Evolutionary conservation across 2,888 invertebrate species (phyloP), one percentile per base, ranked within the genome.

Genomic region (Cremastinae sp.): DNA sequence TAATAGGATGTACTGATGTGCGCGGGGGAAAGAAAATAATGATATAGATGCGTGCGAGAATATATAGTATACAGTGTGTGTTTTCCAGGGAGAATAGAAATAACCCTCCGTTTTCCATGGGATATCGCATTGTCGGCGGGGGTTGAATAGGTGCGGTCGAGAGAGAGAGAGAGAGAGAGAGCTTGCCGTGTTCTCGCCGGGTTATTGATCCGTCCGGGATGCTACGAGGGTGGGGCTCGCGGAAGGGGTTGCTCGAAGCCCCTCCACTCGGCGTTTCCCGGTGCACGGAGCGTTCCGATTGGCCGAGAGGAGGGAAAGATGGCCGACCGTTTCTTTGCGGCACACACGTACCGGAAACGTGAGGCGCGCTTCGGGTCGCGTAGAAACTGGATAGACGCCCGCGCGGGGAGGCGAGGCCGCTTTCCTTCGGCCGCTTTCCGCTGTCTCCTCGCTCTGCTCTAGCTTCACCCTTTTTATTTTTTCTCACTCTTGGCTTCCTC

Each of bases 281-380:
- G 80, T 72, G 74, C 65, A 66, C 34, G 76, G 43, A 51, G 56
- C 49, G 45, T 64, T 78, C 54, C 41, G 51, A 89, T 89, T 89
- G 89, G 89, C 70, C 74, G 81, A 65, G 61, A 64, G 75, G 54
- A 59, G 79, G n/a, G 51, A 81, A 89, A 88, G 84, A 89, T 89
- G 89, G 89, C 89, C 84, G 89, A 51, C 65, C 56, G 51, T 7
- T 51, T 54, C 64, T 49, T 66, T 45, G 12, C 54, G 68, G 65
- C 83, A n/a, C n/a, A n/a, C n/a, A 83, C 85, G 84, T 84, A 85
- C 84, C 86, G 86, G 85, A 89, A 88, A 86, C 87, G 85, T 84
- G 87, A 87, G n/a, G n/a, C n/a, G n/a, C 84, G 84, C 83, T 83
- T 84, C 80, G 18, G 53, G 14, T 56, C 70, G 45, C 38, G 20